Conservation (phyloP, 2,113 vertebrate species). For the Clarias magur region DNA sequence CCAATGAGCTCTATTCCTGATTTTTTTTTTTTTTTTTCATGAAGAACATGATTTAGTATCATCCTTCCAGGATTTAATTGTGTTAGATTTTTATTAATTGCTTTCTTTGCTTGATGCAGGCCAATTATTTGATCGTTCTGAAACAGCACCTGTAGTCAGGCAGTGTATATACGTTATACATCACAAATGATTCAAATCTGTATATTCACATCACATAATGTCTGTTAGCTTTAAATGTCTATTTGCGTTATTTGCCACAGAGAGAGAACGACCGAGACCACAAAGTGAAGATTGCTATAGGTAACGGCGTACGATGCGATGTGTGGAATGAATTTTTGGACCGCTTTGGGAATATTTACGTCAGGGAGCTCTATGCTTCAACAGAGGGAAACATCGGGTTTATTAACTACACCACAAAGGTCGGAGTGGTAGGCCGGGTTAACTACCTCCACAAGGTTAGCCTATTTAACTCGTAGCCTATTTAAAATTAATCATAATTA, state of each 20-base stretch:
- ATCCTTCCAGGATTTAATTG: no score
- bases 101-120: no score
- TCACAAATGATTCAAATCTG: background rate
- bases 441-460: conserved; percentile 74
- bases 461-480: background rate
- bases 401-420: conserved; percentile 81
- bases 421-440: conserved; percentile 78
- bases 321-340: conserved; percentile 81
- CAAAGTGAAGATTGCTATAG: conserved; percentile 79
- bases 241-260: conserved; percentile 59
- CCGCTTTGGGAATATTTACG: conserved; percentile 80
- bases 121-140: no score
- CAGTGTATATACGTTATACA: background rate
- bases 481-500: background rate
- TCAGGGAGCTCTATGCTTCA: conserved; percentile 82
- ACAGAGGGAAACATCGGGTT: conserved; percentile 87
- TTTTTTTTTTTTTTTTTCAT: no score
- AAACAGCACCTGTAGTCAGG: no score
- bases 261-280: conserved; percentile 77
- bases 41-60: no score
- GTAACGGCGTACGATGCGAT: conserved; percentile 80
- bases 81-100: no score
- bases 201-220: background rate
- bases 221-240: background rate
- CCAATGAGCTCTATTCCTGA: no score